Evolutionary conservation across 2,113 vertebrate species (phyloP), one percentile per base, ranked within the genome.

Genomic region (Sinocyclocheilus grahami): DNA sequence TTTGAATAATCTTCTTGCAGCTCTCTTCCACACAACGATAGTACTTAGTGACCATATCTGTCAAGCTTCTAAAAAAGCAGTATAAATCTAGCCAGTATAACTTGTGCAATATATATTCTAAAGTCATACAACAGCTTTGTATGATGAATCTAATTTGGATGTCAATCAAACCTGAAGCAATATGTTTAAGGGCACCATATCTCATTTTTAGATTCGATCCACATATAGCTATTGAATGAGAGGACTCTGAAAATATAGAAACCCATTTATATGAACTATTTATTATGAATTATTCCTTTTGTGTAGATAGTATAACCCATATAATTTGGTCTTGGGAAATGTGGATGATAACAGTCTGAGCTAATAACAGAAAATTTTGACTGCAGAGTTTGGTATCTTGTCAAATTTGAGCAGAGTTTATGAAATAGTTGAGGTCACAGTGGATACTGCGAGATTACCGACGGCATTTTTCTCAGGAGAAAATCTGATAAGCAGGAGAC

Each of bases 151-250:
- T 72, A 72, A 72, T 20, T 39, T 72, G 33, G 3, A 22, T 0
- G 33, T 72, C 69, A 39, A 39, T 72, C 69, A 72, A 72, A 72
- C 69, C 33, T 72, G 69, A 72, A 72, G 33, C 18, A 72, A 72
- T 72, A 72, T 72, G 9, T 72, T 33, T 72, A 72, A 39, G 3
- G 33, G 33, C 33, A 22, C 33, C 33, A 39, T 72, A 72, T 72
- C 33, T 39, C 18, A 72, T 72, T 72, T 72, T 39, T 4, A 39
- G 3, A 39, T 4, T 9, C 3, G 3, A 72, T 39, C 33, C 33
- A 39, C 9, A 39, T 9, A 39, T 39, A 22, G 33, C 33, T 51
- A 51, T 51, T 51, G 3, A 22, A 39, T 72, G 18, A 22, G 69
- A 22, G 18, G 33, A 20, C 33, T 11, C 69, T 72, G 2, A 51